Base-by-base conservation (phyloP, 2,888 invertebrate species). In the Ennomos quercinarius region DNA sequence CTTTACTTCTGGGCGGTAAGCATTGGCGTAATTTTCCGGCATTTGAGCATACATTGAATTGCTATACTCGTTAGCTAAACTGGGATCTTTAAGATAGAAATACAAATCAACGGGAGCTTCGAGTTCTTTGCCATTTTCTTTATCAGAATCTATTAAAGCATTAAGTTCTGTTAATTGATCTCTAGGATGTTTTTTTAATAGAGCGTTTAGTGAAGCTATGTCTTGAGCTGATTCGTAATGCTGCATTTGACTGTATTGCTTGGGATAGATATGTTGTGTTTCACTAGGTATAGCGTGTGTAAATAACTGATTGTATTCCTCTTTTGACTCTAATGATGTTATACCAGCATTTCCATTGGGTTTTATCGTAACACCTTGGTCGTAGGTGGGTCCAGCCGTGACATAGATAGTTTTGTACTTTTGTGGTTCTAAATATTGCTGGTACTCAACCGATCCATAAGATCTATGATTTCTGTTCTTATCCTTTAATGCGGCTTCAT, bases 111-210 rank as follows among this genome's bases (percentile, higher is more conserved):
- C 79, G 1, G 91, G 89, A 0, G 77, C 78, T 36, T 87, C 77
- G 8, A 84, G 61, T 11, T 67, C 73, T 35, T 77, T 74, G 60
- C 76, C 76, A 0, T 68, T 70, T 44, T 79, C 72, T 10, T 74
- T 63, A 42, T 73, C 73, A 6, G 68, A 67, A n/a, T 76, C 61
- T 10, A 94, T 69, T n/a, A 94, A 71, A 44, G 89, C 86, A 57
- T 93, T 91, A 10, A 94, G 77, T 55, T 93, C 91, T 51, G 89
- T 78, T 9, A 94, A 70, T 66, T 94, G 94, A 39, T 89, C 86
- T 39, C 83, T 84, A 0, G 94, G 93, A 10, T 83, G 80, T 72
- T 93, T 93, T 1, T 88, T 88, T 11, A 94, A 68, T 43, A 94
- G 68, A 10, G 90, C 85, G 66, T 87, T 92, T 1, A 94, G 72